phyloP scores from a whole-genome alignment of 2,888 invertebrate genomes.

The Eretmocerus hayati region DNA sequence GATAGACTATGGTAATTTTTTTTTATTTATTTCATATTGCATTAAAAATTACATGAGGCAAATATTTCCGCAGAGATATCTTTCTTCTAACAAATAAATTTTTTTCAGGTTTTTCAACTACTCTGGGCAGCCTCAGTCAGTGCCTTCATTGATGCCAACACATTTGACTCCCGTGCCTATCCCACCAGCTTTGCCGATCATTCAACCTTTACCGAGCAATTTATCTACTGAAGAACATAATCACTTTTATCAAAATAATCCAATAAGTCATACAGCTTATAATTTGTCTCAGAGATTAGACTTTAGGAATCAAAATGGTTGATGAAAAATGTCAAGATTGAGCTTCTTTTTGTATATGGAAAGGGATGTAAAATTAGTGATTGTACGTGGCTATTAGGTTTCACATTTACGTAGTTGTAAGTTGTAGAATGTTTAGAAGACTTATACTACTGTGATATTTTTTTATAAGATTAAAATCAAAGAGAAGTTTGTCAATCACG shows the following conservation, averaged over 20 bases:
- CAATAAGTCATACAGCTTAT: conserved; percentile 30
- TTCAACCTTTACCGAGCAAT: conserved; percentile 41
- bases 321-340: conserved; percentile 14
- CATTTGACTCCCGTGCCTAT: conserved; percentile 41
- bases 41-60: too few relatives aligned
- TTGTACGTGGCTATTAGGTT: too few relatives aligned
- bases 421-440: conserved; percentile 13
- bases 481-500: too few relatives aligned
- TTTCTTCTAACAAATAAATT: neutral
- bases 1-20: conserved; percentile 68
- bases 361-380: too few relatives aligned
- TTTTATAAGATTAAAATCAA: too few relatives aligned
- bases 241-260: conserved; percentile 36
- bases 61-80: too few relatives aligned
- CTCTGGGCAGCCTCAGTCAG: conserved; percentile 47
- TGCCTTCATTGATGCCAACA: conserved; percentile 43
- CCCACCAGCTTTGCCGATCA: conserved; percentile 36
- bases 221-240: conserved; percentile 35
- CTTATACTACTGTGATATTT: conserved; percentile 18
- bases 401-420: too few relatives aligned
- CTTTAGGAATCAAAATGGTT: conserved; percentile 39
- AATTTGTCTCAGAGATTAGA: conserved; percentile 38
- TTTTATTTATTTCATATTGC: neutral
- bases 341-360: conserved; percentile 3
- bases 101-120: conserved; percentile 53